Percentiles rank a stretch among this genome's conserved stretches.
These are phyloP conservation scores for Melozone crissalis DNA, from an alignment of 2,113 vertebrate species.

Conservation along the genomic window DNA sequence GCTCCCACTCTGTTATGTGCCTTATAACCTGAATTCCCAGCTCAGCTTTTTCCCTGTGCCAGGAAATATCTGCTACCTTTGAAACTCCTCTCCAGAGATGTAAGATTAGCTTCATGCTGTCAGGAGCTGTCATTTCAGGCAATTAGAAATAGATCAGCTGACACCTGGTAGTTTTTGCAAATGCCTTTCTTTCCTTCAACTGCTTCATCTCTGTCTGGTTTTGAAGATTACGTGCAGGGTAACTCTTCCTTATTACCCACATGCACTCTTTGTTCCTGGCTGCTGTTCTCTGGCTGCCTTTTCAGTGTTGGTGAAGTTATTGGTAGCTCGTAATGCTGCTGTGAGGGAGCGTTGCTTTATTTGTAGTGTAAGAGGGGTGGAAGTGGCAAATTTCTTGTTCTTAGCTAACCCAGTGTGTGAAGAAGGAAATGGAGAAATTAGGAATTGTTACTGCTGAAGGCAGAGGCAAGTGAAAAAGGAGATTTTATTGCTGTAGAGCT, in stretches of 20 bases:
- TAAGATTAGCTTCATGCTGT: background rate
- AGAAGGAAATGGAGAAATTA: background rate
- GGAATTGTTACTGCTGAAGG: background rate
- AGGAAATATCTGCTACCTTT: background rate
- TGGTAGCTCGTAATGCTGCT: background rate
- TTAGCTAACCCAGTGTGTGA: background rate
- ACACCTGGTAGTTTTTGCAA: background rate
- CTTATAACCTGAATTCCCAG: conserved; percentile 25
- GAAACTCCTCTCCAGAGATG: conserved; percentile 15
- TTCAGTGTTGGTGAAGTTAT: background rate
- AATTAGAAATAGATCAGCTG: conserved; percentile 23
- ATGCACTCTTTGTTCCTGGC: background rate
- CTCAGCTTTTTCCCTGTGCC: background rate
- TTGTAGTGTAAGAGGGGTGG: background rate
- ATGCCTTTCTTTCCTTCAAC: background rate
- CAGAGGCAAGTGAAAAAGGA: background rate
- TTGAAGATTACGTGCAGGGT: background rate
- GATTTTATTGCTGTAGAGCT: background rate
- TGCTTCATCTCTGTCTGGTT: background rate
- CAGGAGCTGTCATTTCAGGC: conserved; percentile 23
- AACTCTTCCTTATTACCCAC: background rate
- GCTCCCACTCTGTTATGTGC: background rate
- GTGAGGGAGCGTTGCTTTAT: background rate
- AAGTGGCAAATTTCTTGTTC: background rate
- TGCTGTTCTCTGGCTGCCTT: background rate